A percentile compares a stretch with the other conserved stretches of the same genome.
Evolutionary conservation across 2,113 vertebrate species (phyloP).

Genomic region (Callorhinus ursinus): DNA sequence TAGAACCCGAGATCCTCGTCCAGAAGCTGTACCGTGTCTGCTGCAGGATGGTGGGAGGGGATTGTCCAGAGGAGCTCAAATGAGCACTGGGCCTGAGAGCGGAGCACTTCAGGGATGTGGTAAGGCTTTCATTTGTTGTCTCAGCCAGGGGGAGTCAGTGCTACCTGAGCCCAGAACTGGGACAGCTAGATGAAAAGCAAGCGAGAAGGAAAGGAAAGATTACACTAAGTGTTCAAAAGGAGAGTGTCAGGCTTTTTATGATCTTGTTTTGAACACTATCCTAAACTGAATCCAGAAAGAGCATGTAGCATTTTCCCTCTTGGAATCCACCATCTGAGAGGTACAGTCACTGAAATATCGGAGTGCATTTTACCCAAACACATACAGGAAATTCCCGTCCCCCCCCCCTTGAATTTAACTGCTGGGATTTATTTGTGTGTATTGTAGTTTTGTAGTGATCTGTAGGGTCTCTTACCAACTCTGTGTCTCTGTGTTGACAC

Average conservation of each 20-base stretch:
- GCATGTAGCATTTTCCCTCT: not conserved
- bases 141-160: not conserved
- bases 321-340: not conserved
- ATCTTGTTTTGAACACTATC: not conserved
- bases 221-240: not conserved
- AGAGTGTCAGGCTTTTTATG: not conserved
- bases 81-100: not conserved
- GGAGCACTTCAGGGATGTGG: not conserved
- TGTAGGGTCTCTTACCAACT: not conserved
- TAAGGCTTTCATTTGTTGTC: not conserved
- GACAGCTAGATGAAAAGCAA: not conserved
- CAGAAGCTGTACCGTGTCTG: not conserved
- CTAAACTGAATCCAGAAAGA: not conserved
- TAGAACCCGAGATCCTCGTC: not conserved
- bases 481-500: not conserved
- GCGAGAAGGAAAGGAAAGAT: not conserved
- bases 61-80: not conserved
- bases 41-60: not conserved
- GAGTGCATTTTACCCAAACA: not conserved
- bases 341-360: not conserved
- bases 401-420: not conserved
- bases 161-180: not conserved
- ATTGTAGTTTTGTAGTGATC: not conserved
- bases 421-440: not conserved
- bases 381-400: no score